Evolutionary conservation across 2,113 vertebrate genomes (phyloP).

Genomic region (Axis porcinus): DNA sequence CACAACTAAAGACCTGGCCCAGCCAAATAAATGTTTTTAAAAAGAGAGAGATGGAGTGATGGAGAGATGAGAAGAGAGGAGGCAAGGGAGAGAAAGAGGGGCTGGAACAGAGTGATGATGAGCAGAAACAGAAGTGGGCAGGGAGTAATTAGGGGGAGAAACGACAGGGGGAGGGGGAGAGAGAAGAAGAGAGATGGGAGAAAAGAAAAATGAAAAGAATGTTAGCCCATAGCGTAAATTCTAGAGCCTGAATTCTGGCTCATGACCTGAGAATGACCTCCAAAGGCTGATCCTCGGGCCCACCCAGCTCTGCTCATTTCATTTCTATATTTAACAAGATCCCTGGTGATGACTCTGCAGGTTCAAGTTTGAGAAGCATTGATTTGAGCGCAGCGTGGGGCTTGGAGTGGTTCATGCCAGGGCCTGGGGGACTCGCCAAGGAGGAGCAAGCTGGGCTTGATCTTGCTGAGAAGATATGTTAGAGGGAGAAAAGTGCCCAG

Average conservation of each 20-base stretch:
- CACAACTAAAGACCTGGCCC: not conserved
- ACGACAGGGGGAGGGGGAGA: not conserved
- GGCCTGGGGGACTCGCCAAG: rapidly evolving
- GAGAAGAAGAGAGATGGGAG: not conserved
- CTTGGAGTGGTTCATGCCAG: not conserved
- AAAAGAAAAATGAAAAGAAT: not conserved
- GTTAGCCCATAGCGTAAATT: not conserved
- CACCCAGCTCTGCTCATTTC: not conserved
- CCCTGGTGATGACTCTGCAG: not conserved
- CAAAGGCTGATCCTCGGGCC: not conserved
- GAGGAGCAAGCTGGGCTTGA: not conserved
- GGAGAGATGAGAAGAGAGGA: not conserved
- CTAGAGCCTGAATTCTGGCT: not conserved
- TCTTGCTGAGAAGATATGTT: not conserved
- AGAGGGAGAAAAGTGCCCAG: not conserved
- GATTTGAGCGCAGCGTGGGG: not conserved
- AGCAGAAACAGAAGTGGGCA: not conserved
- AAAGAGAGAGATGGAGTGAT: not conserved
- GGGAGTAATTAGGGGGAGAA: rapidly evolving
- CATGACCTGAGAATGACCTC: not conserved
- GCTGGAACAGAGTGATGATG: not conserved
- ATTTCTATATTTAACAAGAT: not conserved
- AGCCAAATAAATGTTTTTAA: not conserved
- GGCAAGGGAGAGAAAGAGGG: not conserved
- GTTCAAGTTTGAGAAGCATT: not conserved